Evolutionary conservation across 1,140 invertebrate genomes (phyloP).

Genomic region (Phymastichus coffea): DNA sequence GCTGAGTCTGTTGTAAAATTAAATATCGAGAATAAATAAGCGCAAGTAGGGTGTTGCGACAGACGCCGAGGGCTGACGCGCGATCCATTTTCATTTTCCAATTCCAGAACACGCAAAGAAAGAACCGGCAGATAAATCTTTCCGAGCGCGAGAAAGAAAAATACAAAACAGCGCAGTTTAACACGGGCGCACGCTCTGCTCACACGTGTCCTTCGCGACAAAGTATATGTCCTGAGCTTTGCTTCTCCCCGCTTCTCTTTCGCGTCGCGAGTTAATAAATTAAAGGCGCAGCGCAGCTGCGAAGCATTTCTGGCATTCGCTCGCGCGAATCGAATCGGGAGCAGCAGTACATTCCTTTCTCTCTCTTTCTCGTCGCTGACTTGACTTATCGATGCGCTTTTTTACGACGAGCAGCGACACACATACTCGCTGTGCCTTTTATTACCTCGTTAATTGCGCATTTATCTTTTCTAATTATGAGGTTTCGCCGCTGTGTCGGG

Average conservation of each 20-base stretch:
- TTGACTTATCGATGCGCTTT: conserved; percentile 4
- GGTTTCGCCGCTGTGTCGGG: neutral
- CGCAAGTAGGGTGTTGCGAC: too few species aligned
- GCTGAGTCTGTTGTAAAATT: too few species aligned
- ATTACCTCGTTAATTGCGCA: conserved; percentile 25
- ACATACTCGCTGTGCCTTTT: neutral
- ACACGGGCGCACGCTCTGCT: neutral
- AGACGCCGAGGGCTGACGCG: too few species aligned
- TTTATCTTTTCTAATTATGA: conserved; percentile 27
- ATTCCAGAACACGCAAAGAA: too few species aligned
- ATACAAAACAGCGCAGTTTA: too few species aligned
- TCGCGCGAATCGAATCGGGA: conserved; percentile 24
- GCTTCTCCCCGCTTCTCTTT: too few species aligned
- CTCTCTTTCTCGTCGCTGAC: too few species aligned
- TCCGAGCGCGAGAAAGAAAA: too few species aligned
- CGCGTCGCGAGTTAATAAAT: conserved; percentile 22
- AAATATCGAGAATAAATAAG: too few species aligned
- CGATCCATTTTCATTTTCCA: too few species aligned
- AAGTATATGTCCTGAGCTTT: neutral
- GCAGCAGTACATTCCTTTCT: conserved; percentile 35
- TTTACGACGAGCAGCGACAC: neutral
- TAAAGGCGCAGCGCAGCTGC: neutral
- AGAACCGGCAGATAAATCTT: too few species aligned
- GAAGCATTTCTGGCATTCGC: neutral
- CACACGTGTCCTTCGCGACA: neutral